Base-by-base conservation (phyloP, 1,140 invertebrate genomes). In the Rhyacophila brunnea region DNA sequence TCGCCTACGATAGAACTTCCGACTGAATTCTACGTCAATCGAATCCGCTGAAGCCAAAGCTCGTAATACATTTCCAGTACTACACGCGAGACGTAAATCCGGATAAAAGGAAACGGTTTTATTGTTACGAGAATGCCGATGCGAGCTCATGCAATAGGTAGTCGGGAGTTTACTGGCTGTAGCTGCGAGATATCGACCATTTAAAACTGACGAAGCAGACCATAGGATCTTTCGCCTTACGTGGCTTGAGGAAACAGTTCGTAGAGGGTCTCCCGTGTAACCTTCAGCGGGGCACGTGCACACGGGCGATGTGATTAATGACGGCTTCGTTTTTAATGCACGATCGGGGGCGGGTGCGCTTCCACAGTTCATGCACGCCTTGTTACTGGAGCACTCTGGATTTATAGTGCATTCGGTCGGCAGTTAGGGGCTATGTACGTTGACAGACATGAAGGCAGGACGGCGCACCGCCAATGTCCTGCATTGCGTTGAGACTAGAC, bases 341-440 rank as follows among this genome's bases (percentile, higher is more conserved):
- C 0, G 85, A 84, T 11, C 87, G 86, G 43, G 77, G 80, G 69
- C 88, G 87, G 87, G 73, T 89, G 71, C 88, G 89, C 74, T 85
- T 86, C 68, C n/a, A n/a, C 87, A 80, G 62, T 83, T 83, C 34
- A 86, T 83, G 68, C 88, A 91, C 4, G 87, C 87, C 66, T 78
- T 74, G 56, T 81, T 81, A 57, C 81, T 82, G 19, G 81, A 70
- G 72, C 88, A 91, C 66, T 90, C 88, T 0, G 86, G 78, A 70
- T 89, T 87, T 13, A 88, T 82, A 2, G 81, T 79, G 74, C 88
- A 91, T 71, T 91, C 88, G 88, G 86, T 66, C 84, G 78, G 64
- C 87, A 89, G 66, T 85, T 86, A 19, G 87, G 87, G 57, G 88
- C 88, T n/a, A 84, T 74, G 64, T 86, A 89, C 34, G 76, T 84